Conservation (phyloP, 2,797 vertebrate species). For the Apogon talboti region DNA sequence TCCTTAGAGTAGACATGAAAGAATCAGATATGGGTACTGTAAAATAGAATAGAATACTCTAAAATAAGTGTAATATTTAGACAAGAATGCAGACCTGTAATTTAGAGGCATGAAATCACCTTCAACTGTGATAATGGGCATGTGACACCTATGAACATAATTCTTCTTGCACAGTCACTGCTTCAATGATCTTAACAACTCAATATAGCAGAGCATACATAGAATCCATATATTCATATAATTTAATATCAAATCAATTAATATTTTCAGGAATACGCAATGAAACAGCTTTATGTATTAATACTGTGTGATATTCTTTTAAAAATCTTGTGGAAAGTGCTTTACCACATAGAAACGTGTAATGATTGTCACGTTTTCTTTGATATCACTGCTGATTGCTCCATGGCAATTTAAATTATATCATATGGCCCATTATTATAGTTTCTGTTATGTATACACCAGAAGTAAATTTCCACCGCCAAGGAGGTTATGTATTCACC, state of each 20-base stretch:
- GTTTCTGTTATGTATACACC: background rate
- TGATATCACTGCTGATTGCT: too few species aligned
- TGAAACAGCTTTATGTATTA: background rate
- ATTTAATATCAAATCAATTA: background rate
- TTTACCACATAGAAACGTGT: too few species aligned
- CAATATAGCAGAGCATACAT: background rate
- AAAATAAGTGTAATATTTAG: too few species aligned
- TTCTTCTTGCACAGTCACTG: too few species aligned
- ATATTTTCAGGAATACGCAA: background rate
- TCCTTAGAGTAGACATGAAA: background rate
- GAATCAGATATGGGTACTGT: background rate
- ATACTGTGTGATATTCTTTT: background rate
- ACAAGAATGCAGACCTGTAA: too few species aligned
- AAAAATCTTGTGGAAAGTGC: too few species aligned
- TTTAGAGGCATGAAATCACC: too few species aligned
- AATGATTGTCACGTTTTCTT: too few species aligned
- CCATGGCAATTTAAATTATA: background rate
- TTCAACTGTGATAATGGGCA: background rate
- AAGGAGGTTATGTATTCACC: too few species aligned
- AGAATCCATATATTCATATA: background rate
- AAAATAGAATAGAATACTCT: too few species aligned
- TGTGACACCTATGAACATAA: background rate
- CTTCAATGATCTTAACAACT: background rate
- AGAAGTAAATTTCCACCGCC: too few species aligned
- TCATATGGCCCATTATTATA: too few species aligned